Conservation (phyloP, 2,113 vertebrate species). For the Apeltes quadracus region DNA sequence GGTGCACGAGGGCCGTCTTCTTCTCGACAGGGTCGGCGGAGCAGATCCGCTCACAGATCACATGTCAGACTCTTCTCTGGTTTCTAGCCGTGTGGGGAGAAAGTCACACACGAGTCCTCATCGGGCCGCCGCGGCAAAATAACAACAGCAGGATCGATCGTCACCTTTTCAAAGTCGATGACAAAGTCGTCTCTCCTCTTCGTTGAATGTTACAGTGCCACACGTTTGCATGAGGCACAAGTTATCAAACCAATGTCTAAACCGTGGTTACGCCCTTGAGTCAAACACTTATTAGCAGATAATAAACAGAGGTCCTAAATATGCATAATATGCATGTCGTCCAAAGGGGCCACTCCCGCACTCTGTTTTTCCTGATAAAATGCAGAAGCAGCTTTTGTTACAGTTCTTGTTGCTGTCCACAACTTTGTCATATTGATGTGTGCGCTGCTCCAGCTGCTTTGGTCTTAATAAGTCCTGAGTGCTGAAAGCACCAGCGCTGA, state of each 20-base stretch:
- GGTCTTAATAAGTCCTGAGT: not conserved
- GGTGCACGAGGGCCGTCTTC: constrained; percentile 5
- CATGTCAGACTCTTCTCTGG: constrained; percentile 28
- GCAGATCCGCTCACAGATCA: constrained; percentile 41
- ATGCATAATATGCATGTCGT: not conserved
- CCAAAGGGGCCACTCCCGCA: not conserved
- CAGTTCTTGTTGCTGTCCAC: not conserved
- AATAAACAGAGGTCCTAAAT: not conserved
- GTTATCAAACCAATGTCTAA: no score
- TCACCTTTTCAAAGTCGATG: constrained; percentile 22
- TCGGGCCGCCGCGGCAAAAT: not conserved
- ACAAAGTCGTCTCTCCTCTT: not conserved
- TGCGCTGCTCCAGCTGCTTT: not conserved
- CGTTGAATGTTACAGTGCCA: not conserved
- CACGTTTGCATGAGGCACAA: not conserved
- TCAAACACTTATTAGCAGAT: not conserved
- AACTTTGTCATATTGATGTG: not conserved
- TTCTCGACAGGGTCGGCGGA: not conserved
- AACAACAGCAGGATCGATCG: not conserved
- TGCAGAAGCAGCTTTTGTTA: not conserved
- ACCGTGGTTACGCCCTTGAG: no score
- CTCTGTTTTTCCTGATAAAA: not conserved
- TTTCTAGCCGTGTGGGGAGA: constrained; percentile 35
- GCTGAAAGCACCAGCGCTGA: not conserved
- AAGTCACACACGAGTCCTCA: constrained; percentile 29